phyloP scores from a whole-genome alignment of 2,113 vertebrate species.

The Antennarius striatus region DNA sequence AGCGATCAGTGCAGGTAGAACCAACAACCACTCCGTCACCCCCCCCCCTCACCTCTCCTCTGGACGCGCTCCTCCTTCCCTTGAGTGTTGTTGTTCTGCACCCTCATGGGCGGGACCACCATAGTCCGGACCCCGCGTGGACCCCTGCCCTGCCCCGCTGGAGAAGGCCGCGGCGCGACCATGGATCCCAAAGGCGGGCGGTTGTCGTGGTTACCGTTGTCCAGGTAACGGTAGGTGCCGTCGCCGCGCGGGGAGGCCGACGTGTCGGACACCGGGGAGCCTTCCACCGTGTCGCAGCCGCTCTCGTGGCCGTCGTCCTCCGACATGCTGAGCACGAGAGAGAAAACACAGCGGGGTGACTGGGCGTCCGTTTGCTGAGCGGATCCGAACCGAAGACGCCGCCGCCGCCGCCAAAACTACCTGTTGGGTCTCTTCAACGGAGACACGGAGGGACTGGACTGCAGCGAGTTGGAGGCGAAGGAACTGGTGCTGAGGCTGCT shows the following conservation, averaged over 20 bases:
- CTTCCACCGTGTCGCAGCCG: conserved; percentile 92
- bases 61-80: conserved; percentile 75
- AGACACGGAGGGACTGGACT: conserved; percentile 90
- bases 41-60: conserved; percentile 79
- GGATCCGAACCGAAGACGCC: background rate
- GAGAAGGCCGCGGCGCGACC: conserved; percentile 49
- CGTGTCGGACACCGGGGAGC: conserved; percentile 87
- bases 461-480: conserved; percentile 83
- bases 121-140: conserved; percentile 86
- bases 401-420: conserved; percentile 54
- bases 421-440: conserved; percentile 93
- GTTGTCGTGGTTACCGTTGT: conserved; percentile 80
- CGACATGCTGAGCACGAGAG: conserved; percentile 83
- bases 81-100: conserved; percentile 82
- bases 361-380: background rate
- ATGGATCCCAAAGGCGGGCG: conserved; percentile 54
- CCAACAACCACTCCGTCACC: too few relatives aligned
- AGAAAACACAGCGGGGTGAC: background rate
- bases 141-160: conserved; percentile 75
- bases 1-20: too few relatives aligned
- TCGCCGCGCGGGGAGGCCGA: conserved; percentile 85
- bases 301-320: conserved; percentile 94
- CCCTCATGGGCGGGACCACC: conserved; percentile 89
- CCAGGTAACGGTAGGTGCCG: conserved; percentile 86
- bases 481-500: conserved; percentile 97